A percentile compares a stretch with the other conserved stretches of the same genome.
These are phyloP conservation scores for Drosophila maculinotata DNA, from an alignment of 2,888 invertebrate genomes.

Conservation along the genomic window DNA sequence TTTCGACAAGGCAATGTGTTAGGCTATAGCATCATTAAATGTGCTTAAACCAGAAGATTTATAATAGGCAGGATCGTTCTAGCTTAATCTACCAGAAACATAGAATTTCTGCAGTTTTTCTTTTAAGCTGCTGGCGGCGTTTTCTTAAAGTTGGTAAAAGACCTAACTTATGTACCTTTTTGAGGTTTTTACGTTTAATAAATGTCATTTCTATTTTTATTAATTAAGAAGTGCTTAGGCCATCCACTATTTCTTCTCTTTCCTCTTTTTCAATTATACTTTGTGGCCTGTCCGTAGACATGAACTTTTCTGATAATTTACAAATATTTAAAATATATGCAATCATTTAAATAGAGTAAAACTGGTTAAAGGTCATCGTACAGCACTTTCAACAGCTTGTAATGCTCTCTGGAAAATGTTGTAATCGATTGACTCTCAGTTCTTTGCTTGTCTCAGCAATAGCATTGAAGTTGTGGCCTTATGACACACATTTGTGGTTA, in stretches of 20 bases:
- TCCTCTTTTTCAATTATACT: neutral
- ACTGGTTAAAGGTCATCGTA: neutral
- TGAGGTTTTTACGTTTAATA: no score
- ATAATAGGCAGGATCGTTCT: no score
- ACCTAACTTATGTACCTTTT: no score
- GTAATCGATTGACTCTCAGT: constrained; percentile 34
- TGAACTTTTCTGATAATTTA: no score
- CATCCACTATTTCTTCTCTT: no score
- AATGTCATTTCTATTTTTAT: no score
- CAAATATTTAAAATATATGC: neutral
- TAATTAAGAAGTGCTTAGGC: no score
- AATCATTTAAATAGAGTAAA: neutral
- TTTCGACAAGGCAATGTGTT: neutral
- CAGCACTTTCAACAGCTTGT: neutral
- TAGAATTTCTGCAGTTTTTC: neutral
- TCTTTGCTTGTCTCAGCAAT: constrained; percentile 50
- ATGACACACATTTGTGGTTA: constrained; percentile 77
- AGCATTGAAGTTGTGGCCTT: constrained; percentile 80
- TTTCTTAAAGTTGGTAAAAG: no score
- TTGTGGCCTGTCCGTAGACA: no score
- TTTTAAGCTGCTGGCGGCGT: no score
- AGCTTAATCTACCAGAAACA: no score
- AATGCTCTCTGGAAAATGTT: constrained; percentile 1
- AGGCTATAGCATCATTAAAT: neutral
- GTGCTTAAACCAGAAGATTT: neutral